Percentiles rank a stretch among this genome's conserved stretches.
These are phyloP conservation scores for Rhynchotus rufescens DNA, from an alignment of 2,797 vertebrate species.

Conservation along the genomic window DNA sequence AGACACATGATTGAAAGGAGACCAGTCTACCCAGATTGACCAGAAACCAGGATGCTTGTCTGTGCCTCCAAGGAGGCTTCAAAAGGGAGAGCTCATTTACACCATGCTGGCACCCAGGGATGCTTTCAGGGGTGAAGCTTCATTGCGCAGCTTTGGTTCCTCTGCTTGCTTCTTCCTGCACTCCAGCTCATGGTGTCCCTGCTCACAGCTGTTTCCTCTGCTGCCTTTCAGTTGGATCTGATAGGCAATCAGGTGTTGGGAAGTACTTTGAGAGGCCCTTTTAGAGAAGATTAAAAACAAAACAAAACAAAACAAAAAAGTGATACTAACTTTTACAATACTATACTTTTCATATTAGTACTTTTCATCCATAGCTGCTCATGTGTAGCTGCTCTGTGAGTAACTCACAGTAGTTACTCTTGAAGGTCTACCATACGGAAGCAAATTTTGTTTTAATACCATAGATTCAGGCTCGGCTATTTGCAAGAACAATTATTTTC, in stretches of 20 bases:
- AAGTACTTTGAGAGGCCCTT: not conserved
- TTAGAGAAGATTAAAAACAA: not conserved
- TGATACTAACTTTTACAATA: not conserved
- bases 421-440: not conserved
- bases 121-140: not conserved
- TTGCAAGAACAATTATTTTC: not conserved
- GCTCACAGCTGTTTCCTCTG: not conserved
- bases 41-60: not conserved
- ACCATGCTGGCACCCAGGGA: not conserved
- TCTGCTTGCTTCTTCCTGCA: too few relatives aligned
- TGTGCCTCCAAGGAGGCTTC: not conserved
- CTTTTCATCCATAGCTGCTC: not conserved
- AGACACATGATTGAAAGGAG: not conserved
- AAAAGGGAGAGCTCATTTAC: not conserved
- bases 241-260: not conserved
- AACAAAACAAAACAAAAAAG: not conserved
- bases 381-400: too few relatives aligned
- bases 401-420: accelerated
- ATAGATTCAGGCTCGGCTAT: not conserved
- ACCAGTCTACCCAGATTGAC: not conserved
- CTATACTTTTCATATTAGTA: not conserved
- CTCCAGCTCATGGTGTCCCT: accelerated
- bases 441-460: not conserved
- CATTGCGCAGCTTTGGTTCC: not conserved
- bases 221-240: not conserved